Base-by-base conservation (phyloP, 2,113 vertebrate genomes). In the Melierax canorus region DNA sequence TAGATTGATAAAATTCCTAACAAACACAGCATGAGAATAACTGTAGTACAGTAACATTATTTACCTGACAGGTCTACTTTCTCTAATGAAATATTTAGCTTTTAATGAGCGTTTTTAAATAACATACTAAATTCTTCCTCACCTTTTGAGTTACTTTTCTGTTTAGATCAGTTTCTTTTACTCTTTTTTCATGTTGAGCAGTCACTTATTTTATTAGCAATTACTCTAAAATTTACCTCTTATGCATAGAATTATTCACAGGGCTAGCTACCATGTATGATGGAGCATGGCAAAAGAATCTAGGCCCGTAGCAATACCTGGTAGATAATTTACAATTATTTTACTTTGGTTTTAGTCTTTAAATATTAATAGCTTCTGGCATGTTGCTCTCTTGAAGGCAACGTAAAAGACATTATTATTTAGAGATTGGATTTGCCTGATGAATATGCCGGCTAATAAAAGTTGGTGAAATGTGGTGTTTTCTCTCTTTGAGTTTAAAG, bases 281-380 rank as follows among this genome's bases (percentile, higher is more conserved):
- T 32, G 20, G 10, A 59, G 8, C 7, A 32, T 22, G 22, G 12
- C 36, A 66, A 71, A 82, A 46, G 1, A 75, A 67, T 55, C 39
- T 56, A 76, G 26, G 15, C 23, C 34, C 62, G 18, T n/a, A 62
- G 43, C 71, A 91, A 73, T 21, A 80, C 7, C 7, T 73, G 32
- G 24, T 86, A 91, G 77, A 91, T 64, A 89, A 94, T 82, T 94
- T 94, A 73, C 19, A 83, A 60, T 58, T 19, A 74, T 94, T 94
- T 95, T 94, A 56, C 51, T 59, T 81, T 55, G 83, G 48, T 79
- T 63, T 89, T 86, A 83, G 9, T 45, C 46, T 86, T 91, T 84
- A 91, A 91, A 63, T 96, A 71, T 95, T 94, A 94, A 74, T 91
- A 77, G 7, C 24, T 86, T 96, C 56, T 74, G n/a, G 6, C 48